Evolutionary conservation across 2,797 vertebrate genomes (phyloP), one percentile per base, ranked within the genome.

Genomic region (Poeciliopsis gracilis): DNA sequence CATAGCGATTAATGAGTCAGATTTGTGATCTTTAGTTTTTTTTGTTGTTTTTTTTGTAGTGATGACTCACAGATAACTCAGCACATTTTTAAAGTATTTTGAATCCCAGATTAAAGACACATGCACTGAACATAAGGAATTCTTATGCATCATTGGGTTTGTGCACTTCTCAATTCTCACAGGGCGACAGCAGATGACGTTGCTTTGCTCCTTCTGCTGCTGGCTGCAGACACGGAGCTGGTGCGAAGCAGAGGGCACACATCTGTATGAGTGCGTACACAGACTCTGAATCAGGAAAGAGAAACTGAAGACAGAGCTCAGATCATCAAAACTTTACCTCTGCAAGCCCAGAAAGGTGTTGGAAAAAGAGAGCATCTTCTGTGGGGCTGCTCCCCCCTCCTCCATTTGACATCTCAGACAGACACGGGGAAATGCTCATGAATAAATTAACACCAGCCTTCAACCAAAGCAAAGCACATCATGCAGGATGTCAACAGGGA

Each of bases 391-490:
- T 49, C 8, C 49, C 78, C 20, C 10, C 33, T 1, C 30, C 30
- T 2, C n/a, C 25, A 72, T 79, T 91, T 77, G 90, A 88, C 57
- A 77, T 74, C 49, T 71, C 81, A 77, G 91, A 91, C 87, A 84
- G 83, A 81, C 53, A 82, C 83, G 18, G 78, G 76, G 86, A 45
- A 20, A 59, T 67, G 66, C 43, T 82, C 87, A 92, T 95, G 87
- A 93, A 93, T 93, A 92, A 92, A 90, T 93, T 63, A 94, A 77
- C 78, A 85, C 84, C 86, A 78, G 85, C 43, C 59, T 23, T 1
- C 43, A 74, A 76, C 77, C 55, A 45, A 55, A 79, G 79, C 72
- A 81, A 77, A 43, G 78, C 76, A 75, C 5, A 41, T 74, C 76
- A 72, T 43, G 66, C 79, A 70, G 67, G 33, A 66, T 76, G 74